These are phyloP conservation scores for Phycodurus eques DNA, from an alignment of 2,113 vertebrate species.

Conservation along the genomic window DNA sequence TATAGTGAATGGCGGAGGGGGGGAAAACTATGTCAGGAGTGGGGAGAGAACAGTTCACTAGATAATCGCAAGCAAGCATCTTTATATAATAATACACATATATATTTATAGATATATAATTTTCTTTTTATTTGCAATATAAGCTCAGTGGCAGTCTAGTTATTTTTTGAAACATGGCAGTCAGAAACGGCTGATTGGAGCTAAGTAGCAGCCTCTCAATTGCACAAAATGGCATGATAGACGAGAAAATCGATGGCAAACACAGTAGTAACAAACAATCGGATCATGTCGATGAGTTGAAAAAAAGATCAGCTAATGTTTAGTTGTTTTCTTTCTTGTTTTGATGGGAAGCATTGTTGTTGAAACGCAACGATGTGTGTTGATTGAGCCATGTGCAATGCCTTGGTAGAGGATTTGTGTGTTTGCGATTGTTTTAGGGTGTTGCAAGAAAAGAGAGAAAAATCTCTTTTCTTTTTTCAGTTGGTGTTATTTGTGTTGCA, in stretches of 20 bases:
- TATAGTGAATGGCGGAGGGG: slow-evolving; percentile 68
- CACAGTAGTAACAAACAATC: slow-evolving; percentile 22
- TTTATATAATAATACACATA: slow-evolving; percentile 81
- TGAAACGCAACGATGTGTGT: slow-evolving; percentile 79
- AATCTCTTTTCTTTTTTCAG: slow-evolving; percentile 70
- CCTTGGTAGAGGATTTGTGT: slow-evolving; percentile 83
- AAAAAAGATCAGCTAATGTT: slow-evolving; percentile 60
- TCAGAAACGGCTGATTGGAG: slow-evolving; percentile 52
- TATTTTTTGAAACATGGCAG: slow-evolving; percentile 80
- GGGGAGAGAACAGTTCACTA: slow-evolving; percentile 68
- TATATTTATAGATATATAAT: slow-evolving; percentile 80
- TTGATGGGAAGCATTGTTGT: slow-evolving; percentile 79
- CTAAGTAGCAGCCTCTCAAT: slow-evolving; percentile 55
- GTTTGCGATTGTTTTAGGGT: slow-evolving; percentile 81
- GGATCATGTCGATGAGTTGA: slow-evolving; percentile 52
- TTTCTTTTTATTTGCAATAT: slow-evolving; percentile 74
- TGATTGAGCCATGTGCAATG: slow-evolving; percentile 88
- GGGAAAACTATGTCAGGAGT: slow-evolving; percentile 62
- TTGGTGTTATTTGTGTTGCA: slow-evolving; percentile 72
- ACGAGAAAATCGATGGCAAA: slow-evolving; percentile 35
- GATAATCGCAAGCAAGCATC: slow-evolving; percentile 77
- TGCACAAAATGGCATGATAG: slow-evolving; percentile 30
- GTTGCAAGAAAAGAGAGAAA: slow-evolving; percentile 64
- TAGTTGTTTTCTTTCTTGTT: slow-evolving; percentile 71
- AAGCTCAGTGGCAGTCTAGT: slow-evolving; percentile 84